phyloP scores from a whole-genome alignment of 2,797 vertebrate species.

The Melanotaenia parkinsoni region DNA sequence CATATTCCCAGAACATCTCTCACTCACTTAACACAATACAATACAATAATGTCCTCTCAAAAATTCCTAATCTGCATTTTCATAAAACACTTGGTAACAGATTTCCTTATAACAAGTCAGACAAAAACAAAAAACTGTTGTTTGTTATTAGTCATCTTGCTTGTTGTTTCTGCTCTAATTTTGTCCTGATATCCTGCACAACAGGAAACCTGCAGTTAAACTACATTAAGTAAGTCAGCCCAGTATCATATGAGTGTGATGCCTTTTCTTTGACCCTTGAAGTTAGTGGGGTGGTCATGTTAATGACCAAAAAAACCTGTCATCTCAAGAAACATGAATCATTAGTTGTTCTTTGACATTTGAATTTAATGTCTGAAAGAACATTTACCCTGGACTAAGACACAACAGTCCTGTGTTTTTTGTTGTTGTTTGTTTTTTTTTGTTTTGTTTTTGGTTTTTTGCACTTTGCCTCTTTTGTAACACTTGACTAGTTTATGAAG shows the following conservation, averaged over 20 bases:
- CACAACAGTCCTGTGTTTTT: too few species aligned
- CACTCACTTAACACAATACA: constrained; percentile 3
- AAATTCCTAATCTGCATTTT: background rate
- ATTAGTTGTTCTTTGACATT: background rate
- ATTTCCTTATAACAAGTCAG: background rate
- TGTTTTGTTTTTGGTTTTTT: too few species aligned
- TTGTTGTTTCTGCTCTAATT: constrained; percentile 45
- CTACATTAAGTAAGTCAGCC: constrained; percentile 4
- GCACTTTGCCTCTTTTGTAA: background rate
- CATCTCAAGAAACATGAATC: background rate
- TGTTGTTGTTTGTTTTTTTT: too few species aligned
- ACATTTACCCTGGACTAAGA: background rate
- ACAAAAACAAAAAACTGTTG: constrained; percentile 1
- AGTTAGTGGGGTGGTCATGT: background rate
- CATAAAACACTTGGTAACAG: background rate
- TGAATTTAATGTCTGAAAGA: background rate
- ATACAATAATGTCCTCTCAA: constrained; percentile 26
- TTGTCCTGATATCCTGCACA: constrained; percentile 35
- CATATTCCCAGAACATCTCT: constrained; percentile 7
- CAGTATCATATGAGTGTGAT: background rate
- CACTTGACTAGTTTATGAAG: background rate
- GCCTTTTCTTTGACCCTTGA: background rate
- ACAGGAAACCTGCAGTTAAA: constrained; percentile 34
- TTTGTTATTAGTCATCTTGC: constrained; percentile 41
- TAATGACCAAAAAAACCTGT: too few species aligned